Evolutionary conservation across 2,888 invertebrate genomes (phyloP), one percentile per base, ranked within the genome.

Genomic region (Lochmaea crataegi): DNA sequence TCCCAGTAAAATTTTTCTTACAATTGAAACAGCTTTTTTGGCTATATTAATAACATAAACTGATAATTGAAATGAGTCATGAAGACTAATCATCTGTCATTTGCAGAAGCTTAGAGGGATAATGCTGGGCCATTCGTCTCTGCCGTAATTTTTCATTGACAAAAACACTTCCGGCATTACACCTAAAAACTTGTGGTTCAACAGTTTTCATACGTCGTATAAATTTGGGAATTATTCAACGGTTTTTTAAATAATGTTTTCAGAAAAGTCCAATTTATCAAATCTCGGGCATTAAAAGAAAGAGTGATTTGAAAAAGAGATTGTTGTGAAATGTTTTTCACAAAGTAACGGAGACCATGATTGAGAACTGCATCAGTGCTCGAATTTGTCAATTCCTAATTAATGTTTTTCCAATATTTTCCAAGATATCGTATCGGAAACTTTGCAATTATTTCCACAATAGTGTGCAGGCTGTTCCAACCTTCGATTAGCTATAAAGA

Each of bases 111-210:
- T 72, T 72, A 53, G 65, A 51, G 69, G 75, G 65, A 74, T 74
- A 74, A 74, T 75, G 72, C 69, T 71, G 56, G 63, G 42, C 68
- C 60, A 74, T 75, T 70, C 72, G 68, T 75, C 65, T 65, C 64
- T 57, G 56, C 26, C 56, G 77, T 72, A 67, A 77, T 77, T 77
- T 75, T 75, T 75, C 75, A 74, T 74, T 71, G 77, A 72, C 75
- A 75, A 75, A 75, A 61, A 72, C 75, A 75, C 58, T 71, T 71
- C 42, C 41, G 58, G 16, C 32, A 68, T 63, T 53, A 60, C 18
- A 53, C 22, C 57, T 53, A 71, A 70, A 73, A 75, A 75, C 45
- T 70, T 57, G 57, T 45, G 64, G 75, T 67, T 58, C 41, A 64
- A 67, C 72, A 70, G 70, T 68, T 72, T 75, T 72, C 65, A 67